Base-by-base conservation (phyloP, 2,888 invertebrate species). In the Lapara coniferarum region DNA sequence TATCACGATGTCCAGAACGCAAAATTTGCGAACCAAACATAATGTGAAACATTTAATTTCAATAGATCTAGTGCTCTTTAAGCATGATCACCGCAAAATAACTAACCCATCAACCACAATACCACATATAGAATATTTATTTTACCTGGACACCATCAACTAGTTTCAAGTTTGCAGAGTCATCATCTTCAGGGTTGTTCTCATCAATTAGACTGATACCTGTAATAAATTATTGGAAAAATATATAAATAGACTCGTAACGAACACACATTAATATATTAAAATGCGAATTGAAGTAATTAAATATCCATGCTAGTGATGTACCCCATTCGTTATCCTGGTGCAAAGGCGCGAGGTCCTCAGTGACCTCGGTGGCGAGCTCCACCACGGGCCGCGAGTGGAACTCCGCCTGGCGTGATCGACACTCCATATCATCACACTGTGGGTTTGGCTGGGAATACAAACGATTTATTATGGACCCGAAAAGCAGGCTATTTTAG, bases 261-360 rank as follows among this genome's bases (percentile, higher is more conserved):
- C 14, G 37, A 37, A 37, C 8, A 37, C 37, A 37, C 37, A 37
- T 2, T 6, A 37, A 51, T 51, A 51, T 10, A 12, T 51, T 51
- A 5, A 51, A 51, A 51, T 2, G 51, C 8, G 10, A 51, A 51
- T 51, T 51, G 10, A n/a, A 69, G 71, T 68, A 13, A 6, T 67
- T 16, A 13, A 69, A 37, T 37, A 37, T 37, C 4, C 6, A 2
- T 6, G 37, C 5, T 56, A 5, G 14, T 3, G 6, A 16, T 2
- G 94, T 95, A 95, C 98, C 98, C 97, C 98, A 99, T 68, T 98
- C 96, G 87, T 99, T 99, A 58, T 97, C 97, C 74, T 97, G 97
- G 85, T 99, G 99, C 12, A 97, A 77, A 8, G 97, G 95, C 63
- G 89, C 87, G 13, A 91, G 82, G 77, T 95, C 95, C 77, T 95